Evolutionary conservation across 2,888 invertebrate genomes (phyloP).

Genomic region (Cylindroiulus punctatus): DNA sequence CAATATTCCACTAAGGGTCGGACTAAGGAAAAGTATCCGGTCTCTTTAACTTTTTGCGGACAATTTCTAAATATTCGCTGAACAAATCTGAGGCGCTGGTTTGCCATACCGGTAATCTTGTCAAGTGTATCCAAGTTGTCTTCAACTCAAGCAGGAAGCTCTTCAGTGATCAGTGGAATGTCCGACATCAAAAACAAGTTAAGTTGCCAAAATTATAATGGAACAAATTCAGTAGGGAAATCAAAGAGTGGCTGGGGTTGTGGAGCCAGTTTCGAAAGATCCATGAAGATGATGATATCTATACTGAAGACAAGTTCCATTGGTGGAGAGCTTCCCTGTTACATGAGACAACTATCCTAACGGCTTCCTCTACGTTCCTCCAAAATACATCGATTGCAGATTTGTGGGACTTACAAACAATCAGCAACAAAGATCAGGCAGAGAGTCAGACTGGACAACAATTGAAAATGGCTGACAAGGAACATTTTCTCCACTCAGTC

Average conservation of each 20-base stretch:
- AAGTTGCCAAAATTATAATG: neutral
- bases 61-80: too few relatives aligned
- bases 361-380: neutral
- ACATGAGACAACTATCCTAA: neutral
- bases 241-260: neutral
- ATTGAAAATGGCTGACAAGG: neutral
- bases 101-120: too few relatives aligned
- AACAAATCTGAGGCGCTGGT: too few relatives aligned
- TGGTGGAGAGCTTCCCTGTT: neutral
- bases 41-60: too few relatives aligned
- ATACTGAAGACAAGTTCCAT: neutral
- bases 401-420: neutral
- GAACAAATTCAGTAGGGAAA: neutral
- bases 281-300: neutral
- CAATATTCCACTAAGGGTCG: too few relatives aligned
- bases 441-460: neutral
- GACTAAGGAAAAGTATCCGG: too few relatives aligned
- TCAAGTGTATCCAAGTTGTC: too few relatives aligned
- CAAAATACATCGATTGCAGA: neutral
- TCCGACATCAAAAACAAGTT: neutral
- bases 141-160: too few relatives aligned
- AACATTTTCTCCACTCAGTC: neutral
- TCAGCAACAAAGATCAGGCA: neutral
- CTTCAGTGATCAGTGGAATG: too few relatives aligned
- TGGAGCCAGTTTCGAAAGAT: neutral